These are phyloP conservation scores for Leptopilina drosophilae DNA, from an alignment of 2,888 invertebrate genomes.

Conservation along the genomic window DNA sequence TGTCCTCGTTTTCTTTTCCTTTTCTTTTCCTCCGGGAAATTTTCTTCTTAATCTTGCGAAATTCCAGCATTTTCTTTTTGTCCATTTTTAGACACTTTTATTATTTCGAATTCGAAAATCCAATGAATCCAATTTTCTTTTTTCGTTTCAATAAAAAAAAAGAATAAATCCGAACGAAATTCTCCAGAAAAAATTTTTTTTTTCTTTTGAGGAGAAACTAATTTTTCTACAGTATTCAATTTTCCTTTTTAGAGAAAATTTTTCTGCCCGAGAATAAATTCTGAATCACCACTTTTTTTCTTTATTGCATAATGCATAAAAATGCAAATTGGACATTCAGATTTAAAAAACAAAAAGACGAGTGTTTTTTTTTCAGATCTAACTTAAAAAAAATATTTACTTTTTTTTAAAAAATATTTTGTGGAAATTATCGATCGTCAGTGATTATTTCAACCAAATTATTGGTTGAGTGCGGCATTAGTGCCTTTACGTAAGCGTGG, in stretches of 20 bases:
- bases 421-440: constrained; percentile 61
- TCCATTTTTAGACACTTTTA: constrained; percentile 3
- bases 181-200: background rate
- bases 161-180: constrained; percentile 3
- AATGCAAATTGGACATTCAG: background rate
- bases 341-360: background rate
- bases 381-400: constrained; percentile 15
- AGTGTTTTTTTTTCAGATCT: background rate
- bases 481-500: constrained; percentile 78
- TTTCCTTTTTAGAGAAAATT: no score
- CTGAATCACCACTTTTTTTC: background rate
- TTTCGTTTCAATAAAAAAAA: background rate
- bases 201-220: no score
- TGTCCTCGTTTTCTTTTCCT: background rate
- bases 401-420: constrained; percentile 12
- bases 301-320: constrained; percentile 7
- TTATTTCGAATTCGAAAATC: background rate
- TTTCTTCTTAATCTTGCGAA: constrained; percentile 26
- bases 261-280: background rate
- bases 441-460: constrained; percentile 68
- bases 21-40: background rate
- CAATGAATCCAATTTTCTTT: background rate
- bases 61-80: background rate
- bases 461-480: constrained; percentile 75
- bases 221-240: no score